Conservation (phyloP, 2,797 vertebrate genomes). For the Crocidura indochinensis region DNA sequence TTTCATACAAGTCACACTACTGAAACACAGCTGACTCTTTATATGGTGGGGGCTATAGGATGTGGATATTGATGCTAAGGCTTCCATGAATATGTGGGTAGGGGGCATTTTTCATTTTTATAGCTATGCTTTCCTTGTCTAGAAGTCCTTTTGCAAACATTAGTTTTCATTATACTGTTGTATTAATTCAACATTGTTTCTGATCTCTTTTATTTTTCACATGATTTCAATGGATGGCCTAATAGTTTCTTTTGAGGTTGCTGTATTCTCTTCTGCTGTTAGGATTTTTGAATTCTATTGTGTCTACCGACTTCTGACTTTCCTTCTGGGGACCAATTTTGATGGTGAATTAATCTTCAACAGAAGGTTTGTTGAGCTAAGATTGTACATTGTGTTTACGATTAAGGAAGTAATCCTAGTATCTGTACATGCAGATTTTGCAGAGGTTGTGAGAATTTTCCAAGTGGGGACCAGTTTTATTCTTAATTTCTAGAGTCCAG, state of each 20-base stretch:
- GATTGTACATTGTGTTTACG: not conserved
- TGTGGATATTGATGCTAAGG: no score
- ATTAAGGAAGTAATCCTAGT: not conserved
- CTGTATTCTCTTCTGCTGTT: not conserved
- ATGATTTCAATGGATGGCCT: slow-evolving; percentile 20
- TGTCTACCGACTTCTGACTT: not conserved
- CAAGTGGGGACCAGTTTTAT: not conserved
- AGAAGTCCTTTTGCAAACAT: not conserved
- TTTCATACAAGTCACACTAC: slow-evolving; percentile 62
- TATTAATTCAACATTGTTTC: slow-evolving; percentile 44
- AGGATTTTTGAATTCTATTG: not conserved
- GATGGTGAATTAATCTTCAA: not conserved
- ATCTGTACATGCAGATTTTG: not conserved
- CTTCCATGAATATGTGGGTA: no score
- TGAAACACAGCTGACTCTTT: no score
- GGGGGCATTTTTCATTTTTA: not conserved
- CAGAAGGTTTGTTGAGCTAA: not conserved
- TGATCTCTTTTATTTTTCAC: not conserved
- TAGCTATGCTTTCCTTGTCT: slow-evolving; percentile 8
- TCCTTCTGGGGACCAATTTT: not conserved
- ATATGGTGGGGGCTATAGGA: no score
- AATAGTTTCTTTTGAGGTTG: not conserved
- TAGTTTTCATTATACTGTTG: not conserved
- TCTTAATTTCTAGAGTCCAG: slow-evolving; percentile 11
- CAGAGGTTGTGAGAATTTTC: not conserved